Evolutionary conservation across 2,888 invertebrate genomes (phyloP).

Genomic region (Keiferia lycopersicella): DNA sequence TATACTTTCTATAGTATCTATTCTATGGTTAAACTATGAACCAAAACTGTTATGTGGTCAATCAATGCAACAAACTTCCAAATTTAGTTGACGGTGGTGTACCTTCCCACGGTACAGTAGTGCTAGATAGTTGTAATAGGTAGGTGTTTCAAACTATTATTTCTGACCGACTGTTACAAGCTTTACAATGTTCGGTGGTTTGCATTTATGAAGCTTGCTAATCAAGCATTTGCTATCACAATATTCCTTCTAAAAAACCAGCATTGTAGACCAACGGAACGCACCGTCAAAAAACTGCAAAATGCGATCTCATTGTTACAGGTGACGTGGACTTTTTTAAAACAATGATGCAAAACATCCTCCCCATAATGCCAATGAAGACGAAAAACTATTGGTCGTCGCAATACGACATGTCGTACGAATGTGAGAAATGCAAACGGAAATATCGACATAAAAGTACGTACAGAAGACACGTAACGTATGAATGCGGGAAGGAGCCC

Average conservation of each 20-base stretch:
- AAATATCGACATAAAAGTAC: conserved; percentile 88
- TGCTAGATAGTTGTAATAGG: background rate
- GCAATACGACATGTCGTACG: conserved; percentile 70
- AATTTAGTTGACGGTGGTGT: background rate
- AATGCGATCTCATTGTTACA: conserved; percentile 62
- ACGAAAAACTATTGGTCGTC: conserved; percentile 78
- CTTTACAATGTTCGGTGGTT: background rate
- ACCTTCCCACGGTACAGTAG: background rate
- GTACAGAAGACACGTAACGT: conserved; percentile 85
- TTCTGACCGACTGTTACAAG: background rate
- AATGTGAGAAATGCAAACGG: conserved; percentile 86
- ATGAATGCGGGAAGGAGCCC: conserved; percentile 84
- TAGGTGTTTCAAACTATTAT: conserved; percentile 10
- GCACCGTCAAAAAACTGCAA: conserved; percentile 2
- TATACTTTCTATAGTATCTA: no score
- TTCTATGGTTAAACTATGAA: no score
- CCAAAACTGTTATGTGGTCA: no score
- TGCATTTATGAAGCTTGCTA: background rate
- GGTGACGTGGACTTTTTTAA: conserved; percentile 79
- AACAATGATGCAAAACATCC: conserved; percentile 74
- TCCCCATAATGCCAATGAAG: conserved; percentile 75
- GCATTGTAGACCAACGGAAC: background rate
- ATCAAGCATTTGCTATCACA: background rate
- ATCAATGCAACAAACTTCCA: background rate
- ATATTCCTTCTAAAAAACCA: background rate